Base-by-base conservation (phyloP, 2,888 invertebrate genomes). In the Papilio demoleus region DNA sequence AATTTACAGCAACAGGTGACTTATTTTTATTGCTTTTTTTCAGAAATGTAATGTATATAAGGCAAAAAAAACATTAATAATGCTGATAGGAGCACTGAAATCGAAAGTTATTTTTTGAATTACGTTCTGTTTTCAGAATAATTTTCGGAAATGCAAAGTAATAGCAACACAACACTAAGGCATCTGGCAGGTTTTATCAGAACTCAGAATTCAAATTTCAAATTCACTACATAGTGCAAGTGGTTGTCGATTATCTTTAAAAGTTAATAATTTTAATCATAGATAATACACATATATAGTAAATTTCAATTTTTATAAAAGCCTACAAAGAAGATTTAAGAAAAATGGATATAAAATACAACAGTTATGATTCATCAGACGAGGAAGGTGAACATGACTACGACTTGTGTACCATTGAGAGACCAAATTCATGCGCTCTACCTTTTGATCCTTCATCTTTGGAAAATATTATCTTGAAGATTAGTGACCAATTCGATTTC, bases 401-500 rank as follows among this genome's bases (percentile, higher is more conserved):
- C 68, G 86, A 84, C 67, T 64, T 83, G 38, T 85, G 85, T 60
- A 71, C 76, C 19, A 63, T 73, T 14, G 73, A 77, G 40, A 77
- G 77, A 34, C 76, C 79, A 1, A 70, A 70, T 27, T 62, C 71
- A 8, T 72, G 72, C 65, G 74, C 76, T 4, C 68, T 91, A 69
- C 87, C 87, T 0, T 92, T 88, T 66, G 87, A 92, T 66, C 82
- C 83, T 1, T 65, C 78, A 0, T 78, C 77, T 1, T 76, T 91
- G 14, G 92, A 91, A 74, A 82, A 86, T 2, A 74, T 92, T 9
- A 90, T 92, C 58, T 76, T 92, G 11, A 72, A 76, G 1, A 82
- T 92, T 6, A 77, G 82, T 67, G 92, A 92, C 62, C 77, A 77
- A n/a, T 92, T 90, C 64, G 81, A 92, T 71, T 88, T 92, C 64